These are phyloP conservation scores for Lathronympha strigana DNA, from an alignment of 2,888 invertebrate genomes.

Conservation along the genomic window DNA sequence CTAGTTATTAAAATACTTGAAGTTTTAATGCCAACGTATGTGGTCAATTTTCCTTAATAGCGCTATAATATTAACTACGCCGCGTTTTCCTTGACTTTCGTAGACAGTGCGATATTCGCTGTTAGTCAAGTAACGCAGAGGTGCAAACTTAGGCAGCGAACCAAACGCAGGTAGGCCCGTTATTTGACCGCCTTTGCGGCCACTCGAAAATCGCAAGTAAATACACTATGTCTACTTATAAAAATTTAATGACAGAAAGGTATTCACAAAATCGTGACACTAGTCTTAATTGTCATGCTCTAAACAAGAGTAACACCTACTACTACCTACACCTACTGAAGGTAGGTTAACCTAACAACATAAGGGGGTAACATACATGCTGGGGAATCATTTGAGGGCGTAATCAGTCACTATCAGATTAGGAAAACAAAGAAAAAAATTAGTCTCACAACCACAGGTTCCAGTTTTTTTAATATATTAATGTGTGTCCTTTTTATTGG, in stretches of 20 bases:
- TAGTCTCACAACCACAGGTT: no score
- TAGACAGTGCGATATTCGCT: neutral
- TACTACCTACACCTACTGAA: no score
- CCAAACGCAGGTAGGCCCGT: conserved; percentile 23
- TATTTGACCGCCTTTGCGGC: conserved; percentile 30
- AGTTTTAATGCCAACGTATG: neutral
- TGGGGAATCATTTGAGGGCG: no score
- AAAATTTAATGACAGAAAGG: neutral
- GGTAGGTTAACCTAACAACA: no score
- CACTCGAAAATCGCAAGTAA: conserved; percentile 21
- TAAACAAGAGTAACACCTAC: neutral
- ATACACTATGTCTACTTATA: neutral
- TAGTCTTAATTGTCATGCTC: neutral
- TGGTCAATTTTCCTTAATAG: conserved; percentile 17
- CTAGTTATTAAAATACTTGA: neutral
- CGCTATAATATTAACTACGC: neutral
- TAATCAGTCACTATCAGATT: no score
- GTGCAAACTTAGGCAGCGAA: conserved; percentile 12
- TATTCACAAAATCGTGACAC: neutral
- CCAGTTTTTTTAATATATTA: no score
- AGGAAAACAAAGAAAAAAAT: no score
- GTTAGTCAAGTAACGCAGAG: neutral
- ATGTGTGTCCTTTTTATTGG: no score
- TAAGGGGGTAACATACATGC: no score
- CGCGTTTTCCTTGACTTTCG: conserved; percentile 15